These are phyloP conservation scores for Sarcophaga carnaria DNA, from an alignment of 2,888 invertebrate genomes.

Conservation along the genomic window DNA sequence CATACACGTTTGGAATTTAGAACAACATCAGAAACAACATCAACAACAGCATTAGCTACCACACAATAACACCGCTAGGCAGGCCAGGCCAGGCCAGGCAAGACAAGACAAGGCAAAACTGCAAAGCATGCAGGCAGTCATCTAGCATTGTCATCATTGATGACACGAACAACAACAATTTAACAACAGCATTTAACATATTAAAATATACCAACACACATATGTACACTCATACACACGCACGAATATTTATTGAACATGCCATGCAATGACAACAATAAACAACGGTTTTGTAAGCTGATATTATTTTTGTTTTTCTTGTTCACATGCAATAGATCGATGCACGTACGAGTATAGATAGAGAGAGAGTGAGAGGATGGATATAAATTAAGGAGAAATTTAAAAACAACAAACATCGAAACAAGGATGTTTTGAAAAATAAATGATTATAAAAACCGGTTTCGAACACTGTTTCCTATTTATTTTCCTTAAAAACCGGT, in stretches of 20 bases:
- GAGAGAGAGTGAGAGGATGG: neutral
- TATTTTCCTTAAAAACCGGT: too few relatives aligned
- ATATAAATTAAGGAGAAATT: neutral
- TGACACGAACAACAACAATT: neutral
- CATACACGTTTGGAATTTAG: constrained; percentile 66
- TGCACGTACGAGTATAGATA: neutral
- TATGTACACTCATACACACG: too few relatives aligned
- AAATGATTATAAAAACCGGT: too few relatives aligned
- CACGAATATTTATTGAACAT: neutral
- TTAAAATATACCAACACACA: neutral
- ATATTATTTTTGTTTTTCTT: neutral
- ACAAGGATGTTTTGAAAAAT: too few relatives aligned
- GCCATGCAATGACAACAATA: neutral
- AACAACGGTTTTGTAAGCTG: neutral
- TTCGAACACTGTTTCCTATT: too few relatives aligned
- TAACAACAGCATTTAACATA: neutral
- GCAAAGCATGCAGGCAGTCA: neutral
- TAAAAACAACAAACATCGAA: neutral
- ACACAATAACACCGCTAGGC: neutral
- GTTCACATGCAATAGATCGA: too few relatives aligned
- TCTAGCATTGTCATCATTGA: neutral
- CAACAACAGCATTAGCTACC: constrained; percentile 36
- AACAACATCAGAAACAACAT: constrained; percentile 53
- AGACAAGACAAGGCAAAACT: too few relatives aligned
- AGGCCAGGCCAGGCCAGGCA: neutral